Percentiles rank a stretch among this genome's conserved stretches.
Evolutionary conservation across 2,888 invertebrate genomes (phyloP).

Genomic region (Papilio demoleus): DNA sequence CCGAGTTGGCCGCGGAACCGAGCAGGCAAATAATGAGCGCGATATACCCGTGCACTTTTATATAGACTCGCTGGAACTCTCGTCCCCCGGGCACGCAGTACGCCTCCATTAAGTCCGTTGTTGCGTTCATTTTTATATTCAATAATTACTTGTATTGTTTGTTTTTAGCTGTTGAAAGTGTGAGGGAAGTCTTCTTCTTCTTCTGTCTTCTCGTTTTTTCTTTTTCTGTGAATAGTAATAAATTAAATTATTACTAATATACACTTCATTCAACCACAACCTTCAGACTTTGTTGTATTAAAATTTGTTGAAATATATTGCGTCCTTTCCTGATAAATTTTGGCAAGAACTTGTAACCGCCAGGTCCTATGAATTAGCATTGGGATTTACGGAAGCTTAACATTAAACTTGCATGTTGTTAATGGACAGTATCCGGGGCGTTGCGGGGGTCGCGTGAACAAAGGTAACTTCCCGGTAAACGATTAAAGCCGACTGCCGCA

Average conservation of each 20-base stretch:
- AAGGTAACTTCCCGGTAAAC: conserved; percentile 10
- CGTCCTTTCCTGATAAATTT: background rate
- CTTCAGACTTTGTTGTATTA: too few species aligned
- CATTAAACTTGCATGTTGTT: conserved; percentile 17
- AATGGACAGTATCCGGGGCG: conserved; percentile 14
- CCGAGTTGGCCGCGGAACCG: conserved; percentile 93
- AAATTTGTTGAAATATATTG: too few species aligned
- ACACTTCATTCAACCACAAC: too few species aligned
- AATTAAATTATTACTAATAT: background rate
- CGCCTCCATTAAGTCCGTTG: conserved; percentile 51
- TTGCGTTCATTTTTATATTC: conserved; percentile 27
- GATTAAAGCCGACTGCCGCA: background rate
- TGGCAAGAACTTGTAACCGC: background rate
- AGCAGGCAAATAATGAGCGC: conserved; percentile 94
- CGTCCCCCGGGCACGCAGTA: conserved; percentile 83
- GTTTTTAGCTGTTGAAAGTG: background rate
- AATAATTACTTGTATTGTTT: background rate
- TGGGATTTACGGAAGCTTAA: conserved; percentile 4
- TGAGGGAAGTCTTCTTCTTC: conserved; percentile 3
- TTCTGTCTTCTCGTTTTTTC: conserved; percentile 27
- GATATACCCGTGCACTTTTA: conserved; percentile 91
- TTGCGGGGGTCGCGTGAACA: background rate
- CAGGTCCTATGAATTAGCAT: background rate
- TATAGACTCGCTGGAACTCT: conserved; percentile 85
- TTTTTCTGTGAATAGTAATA: conserved; percentile 30